phyloP scores from a whole-genome alignment of 2,888 invertebrate species.

The Agonopterix heracliana region DNA sequence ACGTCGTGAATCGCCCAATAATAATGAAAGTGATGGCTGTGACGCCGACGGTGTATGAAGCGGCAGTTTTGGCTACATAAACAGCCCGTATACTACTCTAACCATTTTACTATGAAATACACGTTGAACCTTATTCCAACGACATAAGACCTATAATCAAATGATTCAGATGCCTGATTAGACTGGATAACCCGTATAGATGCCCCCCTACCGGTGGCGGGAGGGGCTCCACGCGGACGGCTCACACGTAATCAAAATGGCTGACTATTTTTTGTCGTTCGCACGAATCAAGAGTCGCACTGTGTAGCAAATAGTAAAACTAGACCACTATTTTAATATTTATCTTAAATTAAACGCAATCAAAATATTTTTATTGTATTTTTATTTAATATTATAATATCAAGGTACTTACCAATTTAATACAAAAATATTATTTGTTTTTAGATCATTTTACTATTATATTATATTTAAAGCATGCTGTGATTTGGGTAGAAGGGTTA shows the following conservation, averaged over 20 bases:
- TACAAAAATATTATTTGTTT: too few relatives aligned
- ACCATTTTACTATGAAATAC: constrained; percentile 24
- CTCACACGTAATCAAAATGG: constrained; percentile 68
- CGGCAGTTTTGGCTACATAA: constrained; percentile 76
- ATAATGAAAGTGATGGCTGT: constrained; percentile 75
- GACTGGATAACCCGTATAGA: constrained; percentile 35
- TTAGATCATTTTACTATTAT: too few relatives aligned
- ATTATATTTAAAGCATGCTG: too few relatives aligned
- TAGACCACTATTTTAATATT: not conserved
- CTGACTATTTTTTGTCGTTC: constrained; percentile 48
- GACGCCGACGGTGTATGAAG: constrained; percentile 74
- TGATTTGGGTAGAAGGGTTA: too few relatives aligned
- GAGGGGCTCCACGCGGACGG: constrained; percentile 52
- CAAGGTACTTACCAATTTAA: too few relatives aligned
- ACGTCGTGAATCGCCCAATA: constrained; percentile 76
- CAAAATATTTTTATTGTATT: not conserved
- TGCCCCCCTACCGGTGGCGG: constrained; percentile 50
- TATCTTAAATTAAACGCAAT: not conserved
- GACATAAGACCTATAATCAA: constrained; percentile 27
- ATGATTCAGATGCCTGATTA: constrained; percentile 24
- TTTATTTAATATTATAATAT: not conserved
- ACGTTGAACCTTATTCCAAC: constrained; percentile 16
- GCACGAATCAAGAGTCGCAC: constrained; percentile 2
- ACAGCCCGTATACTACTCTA: constrained; percentile 66
- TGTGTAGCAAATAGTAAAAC: constrained; percentile 2